These are phyloP conservation scores for Chydorus sphaericus DNA, from an alignment of 2,888 invertebrate genomes.

Conservation along the genomic window DNA sequence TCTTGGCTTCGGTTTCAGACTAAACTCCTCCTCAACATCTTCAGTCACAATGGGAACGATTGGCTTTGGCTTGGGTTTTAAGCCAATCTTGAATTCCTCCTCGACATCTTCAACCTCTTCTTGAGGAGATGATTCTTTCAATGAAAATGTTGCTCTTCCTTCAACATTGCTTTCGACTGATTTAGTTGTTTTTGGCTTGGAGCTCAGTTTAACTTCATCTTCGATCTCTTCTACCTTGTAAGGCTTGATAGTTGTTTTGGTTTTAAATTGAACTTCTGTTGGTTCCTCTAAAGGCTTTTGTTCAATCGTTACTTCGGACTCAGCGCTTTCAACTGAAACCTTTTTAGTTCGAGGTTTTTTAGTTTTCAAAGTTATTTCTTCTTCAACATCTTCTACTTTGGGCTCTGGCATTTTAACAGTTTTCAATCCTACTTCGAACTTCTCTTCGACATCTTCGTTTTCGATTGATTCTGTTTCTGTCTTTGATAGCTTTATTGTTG, in stretches of 20 bases:
- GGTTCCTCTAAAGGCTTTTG: neutral
- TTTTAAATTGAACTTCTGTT: neutral
- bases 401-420: slow-evolving; percentile 9
- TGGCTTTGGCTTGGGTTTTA: slow-evolving; percentile 8
- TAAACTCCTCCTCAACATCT: slow-evolving; percentile 15
- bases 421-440: slow-evolving; percentile 16
- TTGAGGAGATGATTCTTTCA: slow-evolving; percentile 1
- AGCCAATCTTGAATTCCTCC: slow-evolving; percentile 8
- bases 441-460: slow-evolving; percentile 19
- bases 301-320: neutral
- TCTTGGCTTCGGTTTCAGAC: slow-evolving; percentile 15
- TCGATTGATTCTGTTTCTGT: slow-evolving; percentile 7
- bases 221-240: slow-evolving; percentile 17
- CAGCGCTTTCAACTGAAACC: neutral
- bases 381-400: slow-evolving; percentile 18
- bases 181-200: slow-evolving; percentile 15
- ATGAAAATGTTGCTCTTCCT: slow-evolving; percentile 10
- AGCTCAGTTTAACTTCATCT: slow-evolving; percentile 17
- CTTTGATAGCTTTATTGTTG: slow-evolving; percentile 11
- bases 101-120: slow-evolving; percentile 8
- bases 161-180: slow-evolving; percentile 3
- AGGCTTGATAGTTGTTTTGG: no score
- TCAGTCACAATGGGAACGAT: slow-evolving; percentile 13
- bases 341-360: neutral
- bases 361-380: slow-evolving; percentile 13